Conservation (phyloP, 2,797 vertebrate species). For the Gobionotothen gibberifrons region DNA sequence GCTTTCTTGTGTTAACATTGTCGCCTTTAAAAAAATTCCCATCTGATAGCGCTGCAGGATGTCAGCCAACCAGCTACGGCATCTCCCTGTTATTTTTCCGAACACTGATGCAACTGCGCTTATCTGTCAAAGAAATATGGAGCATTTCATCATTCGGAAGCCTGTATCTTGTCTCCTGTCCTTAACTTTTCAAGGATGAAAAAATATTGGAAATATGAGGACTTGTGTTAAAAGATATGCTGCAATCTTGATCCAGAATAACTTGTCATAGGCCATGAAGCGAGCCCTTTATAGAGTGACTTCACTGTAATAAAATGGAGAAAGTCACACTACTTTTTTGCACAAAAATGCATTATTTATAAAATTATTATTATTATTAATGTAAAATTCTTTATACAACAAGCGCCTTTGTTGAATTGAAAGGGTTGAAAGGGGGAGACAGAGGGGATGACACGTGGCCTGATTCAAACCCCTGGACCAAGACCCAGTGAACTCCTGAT, state of each 20-base stretch:
- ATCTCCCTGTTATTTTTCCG: slow-evolving; percentile 3
- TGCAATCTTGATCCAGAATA: not conserved
- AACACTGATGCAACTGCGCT: slow-evolving; percentile 12
- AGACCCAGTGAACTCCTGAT: too few relatives aligned
- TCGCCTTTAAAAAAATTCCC: slow-evolving; percentile 9
- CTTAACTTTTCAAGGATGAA: not conserved
- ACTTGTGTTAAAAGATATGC: not conserved
- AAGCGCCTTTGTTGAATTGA: too few relatives aligned
- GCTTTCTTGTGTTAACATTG: slow-evolving; percentile 12
- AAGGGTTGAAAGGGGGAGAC: too few relatives aligned
- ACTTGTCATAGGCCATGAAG: not conserved
- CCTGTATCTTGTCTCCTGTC: slow-evolving; percentile 11
- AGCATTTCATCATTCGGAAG: slow-evolving; percentile 2
- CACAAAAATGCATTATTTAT: too few relatives aligned
- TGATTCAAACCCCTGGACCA: too few relatives aligned
- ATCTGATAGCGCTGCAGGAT: slow-evolving; percentile 23
- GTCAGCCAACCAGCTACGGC: slow-evolving; percentile 31
- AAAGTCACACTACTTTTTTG: too few relatives aligned
- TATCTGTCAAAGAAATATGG: slow-evolving; percentile 5
- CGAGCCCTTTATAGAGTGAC: not conserved
- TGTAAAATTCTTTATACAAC: too few relatives aligned
- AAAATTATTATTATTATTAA: too few relatives aligned
- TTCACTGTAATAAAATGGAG: not conserved
- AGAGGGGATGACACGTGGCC: too few relatives aligned
- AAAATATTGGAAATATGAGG: not conserved